Evolutionary conservation across 2,113 vertebrate genomes (phyloP).

Genomic region (Periophthalmus modestus): DNA sequence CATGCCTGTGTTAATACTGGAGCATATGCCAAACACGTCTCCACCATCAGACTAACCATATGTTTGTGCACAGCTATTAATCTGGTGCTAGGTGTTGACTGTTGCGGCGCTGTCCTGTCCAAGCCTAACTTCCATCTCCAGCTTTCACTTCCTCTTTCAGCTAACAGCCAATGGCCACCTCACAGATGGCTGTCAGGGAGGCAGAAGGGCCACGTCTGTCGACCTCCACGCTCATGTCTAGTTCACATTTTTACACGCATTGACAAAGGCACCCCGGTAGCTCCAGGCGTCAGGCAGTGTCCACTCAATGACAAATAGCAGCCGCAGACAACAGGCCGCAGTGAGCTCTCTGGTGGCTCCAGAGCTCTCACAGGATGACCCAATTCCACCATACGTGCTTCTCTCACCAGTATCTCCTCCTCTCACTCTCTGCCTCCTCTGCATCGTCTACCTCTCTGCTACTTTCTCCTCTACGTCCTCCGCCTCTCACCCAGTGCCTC

Average conservation of each 20-base stretch:
- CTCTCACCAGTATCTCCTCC: not conserved
- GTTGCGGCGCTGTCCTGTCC: conserved; percentile 58
- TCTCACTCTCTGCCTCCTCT: not conserved
- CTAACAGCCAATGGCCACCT: conserved; percentile 58
- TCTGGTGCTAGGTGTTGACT: conserved; percentile 63
- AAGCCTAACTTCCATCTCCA: conserved; percentile 51
- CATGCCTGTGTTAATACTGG: conserved; percentile 47
- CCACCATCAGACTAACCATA: conserved; percentile 68
- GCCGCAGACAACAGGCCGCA: conserved; percentile 65
- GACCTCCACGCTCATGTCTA: conserved; percentile 38
- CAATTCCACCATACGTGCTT: conserved; percentile 71
- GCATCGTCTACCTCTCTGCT: not conserved
- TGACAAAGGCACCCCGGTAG: conserved; percentile 53
- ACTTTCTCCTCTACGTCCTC: not conserved
- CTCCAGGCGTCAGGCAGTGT: conserved; percentile 48
- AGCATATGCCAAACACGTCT: conserved; percentile 65
- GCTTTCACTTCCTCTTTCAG: conserved; percentile 59
- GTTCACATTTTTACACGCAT: conserved; percentile 34
- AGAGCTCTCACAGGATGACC: conserved; percentile 76
- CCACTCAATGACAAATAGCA: conserved; percentile 73
- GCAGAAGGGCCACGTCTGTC: conserved; percentile 61
- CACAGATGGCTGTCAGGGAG: conserved; percentile 71
- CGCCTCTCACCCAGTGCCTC: no score
- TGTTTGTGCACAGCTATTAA: conserved; percentile 66
- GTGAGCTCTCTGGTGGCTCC: conserved; percentile 60